These are phyloP conservation scores for Carassius carassius DNA, from an alignment of 2,113 vertebrate species.

Conservation along the genomic window DNA sequence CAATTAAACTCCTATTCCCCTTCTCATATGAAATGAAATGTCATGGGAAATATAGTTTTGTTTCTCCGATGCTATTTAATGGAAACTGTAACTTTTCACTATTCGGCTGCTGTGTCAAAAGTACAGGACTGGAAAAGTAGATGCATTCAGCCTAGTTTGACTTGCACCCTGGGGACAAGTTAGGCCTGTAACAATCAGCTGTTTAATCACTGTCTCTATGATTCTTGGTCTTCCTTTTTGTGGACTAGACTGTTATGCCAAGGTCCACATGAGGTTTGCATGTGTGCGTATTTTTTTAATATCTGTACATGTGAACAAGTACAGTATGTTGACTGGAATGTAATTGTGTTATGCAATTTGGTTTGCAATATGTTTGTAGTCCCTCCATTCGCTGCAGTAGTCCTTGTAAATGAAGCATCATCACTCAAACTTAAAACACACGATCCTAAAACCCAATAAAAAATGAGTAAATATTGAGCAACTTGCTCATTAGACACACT, in stretches of 20 bases:
- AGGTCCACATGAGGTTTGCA: neutral
- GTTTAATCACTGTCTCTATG: constrained; percentile 60
- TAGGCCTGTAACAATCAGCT: constrained; percentile 35
- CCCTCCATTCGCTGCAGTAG: neutral
- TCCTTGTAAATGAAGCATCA: neutral
- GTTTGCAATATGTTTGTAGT: neutral
- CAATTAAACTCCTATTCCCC: neutral
- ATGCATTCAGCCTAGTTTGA: constrained; percentile 52
- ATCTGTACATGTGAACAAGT: constrained; percentile 12
- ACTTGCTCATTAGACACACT: neutral
- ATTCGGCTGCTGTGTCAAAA: neutral
- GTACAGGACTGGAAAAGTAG: neutral
- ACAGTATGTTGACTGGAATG: neutral
- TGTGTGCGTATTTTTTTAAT: constrained; percentile 17
- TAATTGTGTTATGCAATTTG: neutral
- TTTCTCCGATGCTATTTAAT: neutral
- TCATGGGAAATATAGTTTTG: neutral
- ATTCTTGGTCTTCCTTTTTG: constrained; percentile 30
- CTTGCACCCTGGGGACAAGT: constrained; percentile 33
- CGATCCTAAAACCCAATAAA: neutral
- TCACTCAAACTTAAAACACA: neutral
- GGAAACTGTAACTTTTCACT: neutral
- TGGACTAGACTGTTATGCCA: constrained; percentile 11
- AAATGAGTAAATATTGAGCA: neutral
- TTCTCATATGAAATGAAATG: neutral